phyloP scores from a whole-genome alignment of 2,113 vertebrate species.

The Tinamus guttatus region DNA sequence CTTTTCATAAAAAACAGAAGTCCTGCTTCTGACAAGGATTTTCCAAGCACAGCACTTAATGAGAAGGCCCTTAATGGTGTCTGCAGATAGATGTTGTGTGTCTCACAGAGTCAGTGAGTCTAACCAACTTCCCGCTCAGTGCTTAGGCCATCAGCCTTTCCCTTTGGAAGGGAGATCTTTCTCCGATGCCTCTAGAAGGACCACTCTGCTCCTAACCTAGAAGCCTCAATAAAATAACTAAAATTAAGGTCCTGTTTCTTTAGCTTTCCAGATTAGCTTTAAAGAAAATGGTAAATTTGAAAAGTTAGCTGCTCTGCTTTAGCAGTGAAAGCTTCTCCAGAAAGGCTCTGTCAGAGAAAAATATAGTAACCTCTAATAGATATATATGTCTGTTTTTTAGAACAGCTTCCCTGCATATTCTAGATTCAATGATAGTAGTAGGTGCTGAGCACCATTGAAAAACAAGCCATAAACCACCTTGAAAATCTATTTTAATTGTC shows the following conservation, averaged over 20 bases:
- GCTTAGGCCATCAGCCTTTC: background rate
- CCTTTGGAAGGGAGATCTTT: background rate
- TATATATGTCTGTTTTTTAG: background rate
- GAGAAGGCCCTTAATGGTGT: background rate
- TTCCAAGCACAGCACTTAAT: background rate
- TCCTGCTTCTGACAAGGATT: background rate
- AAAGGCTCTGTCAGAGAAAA: background rate
- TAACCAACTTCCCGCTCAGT: background rate
- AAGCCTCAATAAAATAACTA: background rate
- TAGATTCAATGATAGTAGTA: background rate
- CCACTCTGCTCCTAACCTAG: background rate
- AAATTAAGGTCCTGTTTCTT: background rate
- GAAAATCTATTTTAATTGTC: constrained; percentile 50
- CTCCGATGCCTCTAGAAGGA: background rate
- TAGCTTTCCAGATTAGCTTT: background rate
- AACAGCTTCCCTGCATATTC: background rate
- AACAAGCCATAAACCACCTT: constrained; percentile 31
- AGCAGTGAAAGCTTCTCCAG: background rate
- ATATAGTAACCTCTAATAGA: background rate
- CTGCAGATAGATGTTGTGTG: background rate
- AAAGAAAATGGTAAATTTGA: background rate
- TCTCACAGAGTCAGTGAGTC: background rate
- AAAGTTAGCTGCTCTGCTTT: background rate
- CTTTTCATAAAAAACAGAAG: background rate
- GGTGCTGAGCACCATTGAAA: background rate